Evolutionary conservation across 2,113 vertebrate species (phyloP), one percentile per base, ranked within the genome.

Genomic region (Gopherus evgoodei): DNA sequence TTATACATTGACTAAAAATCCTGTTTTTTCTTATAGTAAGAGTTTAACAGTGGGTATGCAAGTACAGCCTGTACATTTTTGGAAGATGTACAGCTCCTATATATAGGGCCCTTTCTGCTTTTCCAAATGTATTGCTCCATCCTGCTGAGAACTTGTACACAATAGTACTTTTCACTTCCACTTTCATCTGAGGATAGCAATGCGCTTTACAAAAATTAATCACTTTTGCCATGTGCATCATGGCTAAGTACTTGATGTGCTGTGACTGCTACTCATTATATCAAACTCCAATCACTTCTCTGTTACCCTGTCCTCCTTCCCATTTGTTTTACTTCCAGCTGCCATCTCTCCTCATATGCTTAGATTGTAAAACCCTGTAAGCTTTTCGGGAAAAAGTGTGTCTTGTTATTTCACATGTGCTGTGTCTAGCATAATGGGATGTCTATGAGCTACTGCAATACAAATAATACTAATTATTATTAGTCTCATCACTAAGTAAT

Each of bases 181-280:
- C 35, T 83, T 83, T 57, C 78, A 93, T 90, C 57, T 75, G 44
- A 95, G 86, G 42, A 87, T 11, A 83, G 84, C 86, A 82, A 86
- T n/a, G 29, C 81, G 27, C 84, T 92, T 95, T 87, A 6, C 86
- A 72, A 93, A 91, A 35, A 89, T 93, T 93, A 92, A 95, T 93
- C 96, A 81, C 47, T 54, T 80, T 86, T 54, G 44, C 35, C 52
- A 87, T 96, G 84, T 95, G 93, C 96, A 95, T 80, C 95, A 93
- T 89, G 57, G 84, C 84, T 93, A 93, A 88, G 56, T 72, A 95
- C 86, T 84, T 89, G 81, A 93, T 76, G 35, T 89, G 87, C 84
- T 62, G 17, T 91, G 78, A 76, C 84, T 94, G 88, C 79, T 95
- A n/a, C 75, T 96, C 90, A 81, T 94, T 83, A 88, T 88, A 87